These are phyloP conservation scores for Bungarus multicinctus DNA, from an alignment of 2,113 vertebrate genomes.

Conservation along the genomic window DNA sequence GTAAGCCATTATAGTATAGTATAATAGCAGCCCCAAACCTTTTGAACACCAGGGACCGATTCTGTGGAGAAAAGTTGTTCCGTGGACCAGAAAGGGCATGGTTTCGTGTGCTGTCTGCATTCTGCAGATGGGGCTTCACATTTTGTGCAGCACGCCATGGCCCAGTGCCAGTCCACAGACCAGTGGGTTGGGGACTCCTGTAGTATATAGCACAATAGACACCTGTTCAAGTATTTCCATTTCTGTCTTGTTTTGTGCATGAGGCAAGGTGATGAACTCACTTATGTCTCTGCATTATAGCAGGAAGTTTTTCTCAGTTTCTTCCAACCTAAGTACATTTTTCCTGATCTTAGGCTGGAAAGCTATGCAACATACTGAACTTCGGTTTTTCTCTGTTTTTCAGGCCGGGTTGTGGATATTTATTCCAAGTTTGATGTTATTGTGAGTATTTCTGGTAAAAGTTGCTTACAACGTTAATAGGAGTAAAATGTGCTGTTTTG, in stretches of 20 bases:
- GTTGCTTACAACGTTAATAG: neutral
- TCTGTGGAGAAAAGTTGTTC: no score
- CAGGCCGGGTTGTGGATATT: slow-evolving; percentile 94
- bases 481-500: neutral
- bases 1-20: neutral
- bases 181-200: no score
- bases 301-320: neutral
- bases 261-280: neutral
- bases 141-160: no score
- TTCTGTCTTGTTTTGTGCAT: neutral
- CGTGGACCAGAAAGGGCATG: no score
- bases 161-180: no score
- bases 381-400: slow-evolving; percentile 3
- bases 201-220: neutral
- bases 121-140: no score
- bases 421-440: slow-evolving; percentile 99
- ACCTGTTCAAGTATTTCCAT: neutral
- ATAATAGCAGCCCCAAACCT: no score
- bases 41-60: no score
- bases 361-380: neutral
- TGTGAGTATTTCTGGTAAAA: slow-evolving; percentile 75
- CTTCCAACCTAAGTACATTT: neutral
- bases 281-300: neutral
- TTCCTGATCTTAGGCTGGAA: neutral
- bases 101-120: no score